A percentile compares a stretch with the other conserved stretches of the same genome.
These are phyloP conservation scores for Diabrotica undecimpunctata DNA, from an alignment of 1,140 invertebrate species.

Conservation along the genomic window DNA sequence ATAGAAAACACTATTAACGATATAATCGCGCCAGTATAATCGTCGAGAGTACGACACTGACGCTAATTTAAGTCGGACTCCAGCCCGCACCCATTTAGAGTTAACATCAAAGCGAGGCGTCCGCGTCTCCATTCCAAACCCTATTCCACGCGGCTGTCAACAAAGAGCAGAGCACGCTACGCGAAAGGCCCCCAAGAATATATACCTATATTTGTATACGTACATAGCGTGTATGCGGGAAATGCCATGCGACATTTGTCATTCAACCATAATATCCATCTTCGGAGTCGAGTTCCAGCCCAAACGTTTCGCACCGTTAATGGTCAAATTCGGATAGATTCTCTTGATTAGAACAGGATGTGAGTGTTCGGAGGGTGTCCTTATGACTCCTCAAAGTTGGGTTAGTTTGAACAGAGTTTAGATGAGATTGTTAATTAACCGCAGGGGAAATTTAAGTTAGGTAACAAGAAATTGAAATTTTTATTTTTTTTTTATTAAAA, in stretches of 20 bases:
- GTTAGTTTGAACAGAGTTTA: too few species aligned
- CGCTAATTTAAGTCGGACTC: too few species aligned
- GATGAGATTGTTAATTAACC: too few species aligned
- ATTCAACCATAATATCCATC: conserved; percentile 2
- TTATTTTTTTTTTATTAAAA: too few species aligned
- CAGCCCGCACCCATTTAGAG: too few species aligned
- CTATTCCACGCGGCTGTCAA: background rate
- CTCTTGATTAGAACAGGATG: background rate
- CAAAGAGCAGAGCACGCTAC: too few species aligned
- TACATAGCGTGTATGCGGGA: too few species aligned
- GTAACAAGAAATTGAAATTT: too few species aligned
- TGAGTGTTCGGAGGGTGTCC: background rate
- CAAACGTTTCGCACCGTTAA: background rate
- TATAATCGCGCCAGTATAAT: background rate
- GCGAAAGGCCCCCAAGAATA: background rate
- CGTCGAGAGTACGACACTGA: background rate
- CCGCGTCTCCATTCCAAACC: background rate
- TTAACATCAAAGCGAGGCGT: background rate
- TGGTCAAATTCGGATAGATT: background rate
- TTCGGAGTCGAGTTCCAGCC: background rate
- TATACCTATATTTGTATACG: background rate
- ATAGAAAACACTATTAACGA: background rate
- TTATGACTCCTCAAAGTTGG: too few species aligned
- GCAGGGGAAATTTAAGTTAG: too few species aligned
- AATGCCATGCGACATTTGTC: background rate